Evolutionary conservation across 2,113 vertebrate species (phyloP).

Genomic region (Variabilichromis moorii): DNA sequence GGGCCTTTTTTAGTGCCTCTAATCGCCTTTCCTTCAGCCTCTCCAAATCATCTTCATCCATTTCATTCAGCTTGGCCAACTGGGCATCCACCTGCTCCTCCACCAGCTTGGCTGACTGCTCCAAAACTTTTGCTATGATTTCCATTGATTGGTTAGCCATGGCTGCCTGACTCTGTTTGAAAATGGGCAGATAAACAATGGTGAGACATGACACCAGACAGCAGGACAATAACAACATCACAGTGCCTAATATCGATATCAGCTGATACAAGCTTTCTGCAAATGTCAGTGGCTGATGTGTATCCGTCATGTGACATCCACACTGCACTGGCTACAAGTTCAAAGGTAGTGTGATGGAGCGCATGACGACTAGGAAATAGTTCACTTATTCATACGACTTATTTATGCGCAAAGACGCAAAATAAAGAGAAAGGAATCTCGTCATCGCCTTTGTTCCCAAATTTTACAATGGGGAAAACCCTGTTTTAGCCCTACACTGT

Average conservation of each 20-base stretch:
- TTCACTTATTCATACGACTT: neutral
- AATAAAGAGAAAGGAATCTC: neutral
- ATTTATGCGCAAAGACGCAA: neutral
- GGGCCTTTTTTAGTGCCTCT: constrained; percentile 86
- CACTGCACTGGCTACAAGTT: neutral
- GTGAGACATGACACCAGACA: neutral
- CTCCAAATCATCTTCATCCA: constrained; percentile 92
- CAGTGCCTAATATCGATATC: neutral
- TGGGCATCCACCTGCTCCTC: constrained; percentile 89
- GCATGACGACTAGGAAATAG: neutral
- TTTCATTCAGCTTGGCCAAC: constrained; percentile 81
- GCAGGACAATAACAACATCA: neutral
- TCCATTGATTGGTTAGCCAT: constrained; percentile 84
- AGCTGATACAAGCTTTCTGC: neutral
- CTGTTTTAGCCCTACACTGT: neutral
- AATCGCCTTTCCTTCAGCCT: constrained; percentile 85
- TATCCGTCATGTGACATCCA: neutral
- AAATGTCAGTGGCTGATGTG: neutral
- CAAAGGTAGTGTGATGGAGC: neutral
- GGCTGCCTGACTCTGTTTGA: neutral
- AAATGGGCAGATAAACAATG: neutral
- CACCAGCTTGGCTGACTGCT: constrained; percentile 82
- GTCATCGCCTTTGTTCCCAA: neutral
- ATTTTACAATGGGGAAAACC: neutral
- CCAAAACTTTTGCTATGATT: constrained; percentile 81